Evolutionary conservation across 1,140 invertebrate genomes (phyloP).

Genomic region (Oreohelix idahoensis): DNA sequence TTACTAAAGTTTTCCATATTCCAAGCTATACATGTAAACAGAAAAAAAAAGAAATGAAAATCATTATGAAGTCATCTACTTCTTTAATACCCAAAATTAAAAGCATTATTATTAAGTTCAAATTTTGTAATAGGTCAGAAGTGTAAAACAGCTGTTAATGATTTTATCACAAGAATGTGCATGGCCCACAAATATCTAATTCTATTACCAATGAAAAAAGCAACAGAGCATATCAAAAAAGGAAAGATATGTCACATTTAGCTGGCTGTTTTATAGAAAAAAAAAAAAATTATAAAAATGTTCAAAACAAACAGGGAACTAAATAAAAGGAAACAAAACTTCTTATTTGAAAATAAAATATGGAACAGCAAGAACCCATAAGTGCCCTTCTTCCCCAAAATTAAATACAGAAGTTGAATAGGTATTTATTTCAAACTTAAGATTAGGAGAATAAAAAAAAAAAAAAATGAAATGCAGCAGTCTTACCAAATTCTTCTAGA

Average conservation of each 20-base stretch:
- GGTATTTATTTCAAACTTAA: not conserved
- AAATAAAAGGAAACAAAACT: not conserved
- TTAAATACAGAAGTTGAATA: not conserved
- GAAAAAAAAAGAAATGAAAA: too few species aligned
- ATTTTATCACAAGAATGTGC: not conserved
- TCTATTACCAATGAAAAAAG: not conserved
- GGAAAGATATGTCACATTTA: constrained; percentile 11
- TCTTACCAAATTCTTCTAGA: constrained; percentile 87
- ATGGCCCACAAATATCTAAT: not conserved
- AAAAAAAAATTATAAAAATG: not conserved
- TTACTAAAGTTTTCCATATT: too few species aligned
- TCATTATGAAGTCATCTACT: too few species aligned
- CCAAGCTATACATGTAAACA: too few species aligned
- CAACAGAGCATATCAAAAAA: not conserved
- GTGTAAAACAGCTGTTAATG: too few species aligned
- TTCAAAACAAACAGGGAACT: not conserved
- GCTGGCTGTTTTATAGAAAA: not conserved
- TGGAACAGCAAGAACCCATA: not conserved
- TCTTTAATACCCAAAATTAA: too few species aligned
- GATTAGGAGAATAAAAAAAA: constrained; percentile 34
- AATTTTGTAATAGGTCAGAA: too few species aligned
- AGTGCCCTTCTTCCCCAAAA: not conserved
- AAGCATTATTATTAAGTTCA: too few species aligned
- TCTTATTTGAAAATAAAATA: not conserved
- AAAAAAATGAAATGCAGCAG: constrained; percentile 39